Percentiles rank a stretch among this genome's conserved stretches.
These are phyloP conservation scores for Venustaconcha ellipsiformis DNA, from an alignment of 1,140 invertebrate species.

Conservation along the genomic window DNA sequence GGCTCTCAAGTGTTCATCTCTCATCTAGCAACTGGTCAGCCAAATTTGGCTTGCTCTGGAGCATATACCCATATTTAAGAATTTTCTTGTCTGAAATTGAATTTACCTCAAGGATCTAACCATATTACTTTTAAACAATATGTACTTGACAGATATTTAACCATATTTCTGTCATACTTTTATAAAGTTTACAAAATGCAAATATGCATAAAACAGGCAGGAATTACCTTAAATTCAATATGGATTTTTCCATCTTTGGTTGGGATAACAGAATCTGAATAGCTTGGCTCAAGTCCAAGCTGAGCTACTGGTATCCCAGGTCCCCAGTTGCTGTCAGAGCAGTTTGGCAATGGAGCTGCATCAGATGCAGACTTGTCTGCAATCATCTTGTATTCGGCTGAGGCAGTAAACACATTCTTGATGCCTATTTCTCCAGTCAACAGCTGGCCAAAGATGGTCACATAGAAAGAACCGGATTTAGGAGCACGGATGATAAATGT, in stretches of 20 bases:
- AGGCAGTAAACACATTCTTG: constrained; percentile 67
- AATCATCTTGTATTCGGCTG: constrained; percentile 68
- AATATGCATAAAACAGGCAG: background rate
- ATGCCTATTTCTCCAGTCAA: constrained; percentile 60
- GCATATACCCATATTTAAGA: too few species aligned
- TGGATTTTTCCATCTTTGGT: constrained; percentile 49
- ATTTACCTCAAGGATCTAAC: too few species aligned
- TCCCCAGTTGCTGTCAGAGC: constrained; percentile 69
- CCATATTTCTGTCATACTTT: too few species aligned
- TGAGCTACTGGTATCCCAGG: constrained; percentile 65
- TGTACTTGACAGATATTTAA: too few species aligned
- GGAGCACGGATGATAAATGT: constrained; percentile 66
- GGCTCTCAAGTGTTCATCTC: too few species aligned
- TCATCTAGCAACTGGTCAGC: too few species aligned
- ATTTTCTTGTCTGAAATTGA: too few species aligned
- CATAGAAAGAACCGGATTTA: constrained; percentile 64
- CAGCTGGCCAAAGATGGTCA: constrained; percentile 67
- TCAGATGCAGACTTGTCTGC: constrained; percentile 57
- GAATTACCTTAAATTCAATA: constrained; percentile 34
- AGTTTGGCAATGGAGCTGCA: constrained; percentile 62
- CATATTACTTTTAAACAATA: too few species aligned
- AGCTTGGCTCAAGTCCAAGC: constrained; percentile 61
- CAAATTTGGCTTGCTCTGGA: too few species aligned
- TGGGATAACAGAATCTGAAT: constrained; percentile 55
- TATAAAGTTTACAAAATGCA: background rate